Evolutionary conservation across 2,888 invertebrate species (phyloP).

Genomic region (Mesoligia furuncula): DNA sequence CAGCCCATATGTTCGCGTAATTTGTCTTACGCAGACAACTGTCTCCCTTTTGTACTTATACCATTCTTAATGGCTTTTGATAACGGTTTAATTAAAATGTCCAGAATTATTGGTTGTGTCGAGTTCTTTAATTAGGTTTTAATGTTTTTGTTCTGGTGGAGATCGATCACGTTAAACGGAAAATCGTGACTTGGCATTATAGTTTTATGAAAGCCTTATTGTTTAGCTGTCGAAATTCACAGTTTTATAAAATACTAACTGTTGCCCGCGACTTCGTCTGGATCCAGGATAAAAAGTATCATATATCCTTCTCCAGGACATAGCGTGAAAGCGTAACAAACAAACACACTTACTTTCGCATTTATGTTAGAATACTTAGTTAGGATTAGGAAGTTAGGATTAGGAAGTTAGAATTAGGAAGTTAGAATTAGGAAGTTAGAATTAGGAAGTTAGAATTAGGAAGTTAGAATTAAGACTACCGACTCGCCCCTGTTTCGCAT

Average conservation of each 20-base stretch:
- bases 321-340: too few relatives aligned
- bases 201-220: neutral
- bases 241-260: neutral
- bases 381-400: too few relatives aligned
- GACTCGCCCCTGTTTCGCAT: too few relatives aligned
- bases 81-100: slow-evolving; percentile 50
- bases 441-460: too few relatives aligned
- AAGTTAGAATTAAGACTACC: too few relatives aligned
- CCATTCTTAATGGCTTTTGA: slow-evolving; percentile 44
- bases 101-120: slow-evolving; percentile 15
- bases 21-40: slow-evolving; percentile 66
- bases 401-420: too few relatives aligned
- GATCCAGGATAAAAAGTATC: too few relatives aligned
- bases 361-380: too few relatives aligned
- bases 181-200: neutral
- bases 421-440: too few relatives aligned
- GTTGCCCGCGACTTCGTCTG: too few relatives aligned
- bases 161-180: slow-evolving; percentile 9
- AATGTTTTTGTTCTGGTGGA: slow-evolving; percentile 17
- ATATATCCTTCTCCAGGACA: too few relatives aligned
- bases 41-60: slow-evolving; percentile 45
- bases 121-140: slow-evolving; percentile 34
- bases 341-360: too few relatives aligned
- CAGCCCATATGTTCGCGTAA: slow-evolving; percentile 69
- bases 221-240: neutral